Evolutionary conservation across 2,113 vertebrate species (phyloP).

Genomic region (Eclectus roratus): DNA sequence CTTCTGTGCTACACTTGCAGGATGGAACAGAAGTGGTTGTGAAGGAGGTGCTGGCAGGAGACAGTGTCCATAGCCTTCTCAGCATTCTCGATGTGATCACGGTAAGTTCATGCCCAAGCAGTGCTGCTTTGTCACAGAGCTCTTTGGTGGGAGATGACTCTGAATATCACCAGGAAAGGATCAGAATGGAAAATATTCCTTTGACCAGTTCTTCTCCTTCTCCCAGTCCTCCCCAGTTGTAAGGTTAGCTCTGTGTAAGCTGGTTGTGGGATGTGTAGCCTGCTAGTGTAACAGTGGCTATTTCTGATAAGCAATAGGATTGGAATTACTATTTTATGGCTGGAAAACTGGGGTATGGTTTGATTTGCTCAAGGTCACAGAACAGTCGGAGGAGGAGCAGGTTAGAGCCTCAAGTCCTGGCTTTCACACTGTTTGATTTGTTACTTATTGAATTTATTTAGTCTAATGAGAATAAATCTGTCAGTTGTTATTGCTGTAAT

Average conservation of each 20-base stretch:
- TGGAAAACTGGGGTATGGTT: not conserved
- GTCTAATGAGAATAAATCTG: not conserved
- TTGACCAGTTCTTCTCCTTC: not conserved
- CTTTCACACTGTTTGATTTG: not conserved
- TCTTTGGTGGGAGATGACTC: rapidly evolving
- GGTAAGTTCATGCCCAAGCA: constrained; percentile 67
- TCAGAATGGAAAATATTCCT: no score
- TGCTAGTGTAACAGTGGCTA: not conserved
- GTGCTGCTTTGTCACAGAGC: not conserved
- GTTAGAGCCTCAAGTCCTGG: not conserved
- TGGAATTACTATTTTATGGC: not conserved
- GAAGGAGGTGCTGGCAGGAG: constrained; percentile 90
- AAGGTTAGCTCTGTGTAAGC: not conserved
- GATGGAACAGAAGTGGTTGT: constrained; percentile 89
- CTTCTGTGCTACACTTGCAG: constrained; percentile 58
- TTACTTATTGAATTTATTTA: not conserved
- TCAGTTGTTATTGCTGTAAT: not conserved
- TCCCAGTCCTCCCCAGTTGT: not conserved
- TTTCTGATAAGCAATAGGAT: not conserved
- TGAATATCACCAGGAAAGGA: not conserved
- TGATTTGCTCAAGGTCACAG: not conserved
- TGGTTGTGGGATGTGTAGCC: not conserved
- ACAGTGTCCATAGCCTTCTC: constrained; percentile 94
- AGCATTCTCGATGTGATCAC: constrained; percentile 94
- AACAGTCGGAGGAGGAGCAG: not conserved